A percentile compares a stretch with the other conserved stretches of the same genome.
These are phyloP conservation scores for Alexandromys fortis DNA, from an alignment of 2,113 vertebrate species.

Conservation along the genomic window DNA sequence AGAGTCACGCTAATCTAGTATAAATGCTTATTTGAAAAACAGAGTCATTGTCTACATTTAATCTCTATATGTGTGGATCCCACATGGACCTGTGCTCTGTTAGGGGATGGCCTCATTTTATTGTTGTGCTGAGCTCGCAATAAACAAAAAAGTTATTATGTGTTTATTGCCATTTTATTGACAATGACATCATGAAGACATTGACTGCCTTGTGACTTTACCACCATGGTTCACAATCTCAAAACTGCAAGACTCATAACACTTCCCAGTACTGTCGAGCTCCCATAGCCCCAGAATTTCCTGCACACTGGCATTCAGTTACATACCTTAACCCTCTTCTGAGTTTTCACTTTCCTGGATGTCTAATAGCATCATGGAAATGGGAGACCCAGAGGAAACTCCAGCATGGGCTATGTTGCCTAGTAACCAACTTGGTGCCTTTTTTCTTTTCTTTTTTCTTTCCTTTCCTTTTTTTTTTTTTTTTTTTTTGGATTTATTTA, in stretches of 20 bases:
- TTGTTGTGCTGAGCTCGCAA: neutral
- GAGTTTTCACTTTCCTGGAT: neutral
- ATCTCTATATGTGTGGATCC: neutral
- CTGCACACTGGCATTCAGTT: neutral
- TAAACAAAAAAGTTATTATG: neutral
- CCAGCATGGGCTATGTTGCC: neutral
- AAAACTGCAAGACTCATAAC: neutral
- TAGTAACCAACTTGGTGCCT: neutral
- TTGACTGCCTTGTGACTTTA: neutral
- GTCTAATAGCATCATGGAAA: neutral
- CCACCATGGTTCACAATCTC: neutral
- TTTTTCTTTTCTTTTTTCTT: neutral
- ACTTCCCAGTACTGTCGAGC: neutral
- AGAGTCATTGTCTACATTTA: neutral
- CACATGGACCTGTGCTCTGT: neutral
- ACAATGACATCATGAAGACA: neutral
- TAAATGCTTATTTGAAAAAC: neutral
- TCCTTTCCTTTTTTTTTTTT: too few relatives aligned
- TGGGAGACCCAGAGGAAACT: neutral
- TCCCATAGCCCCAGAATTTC: neutral
- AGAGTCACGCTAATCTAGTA: neutral
- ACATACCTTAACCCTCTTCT: neutral
- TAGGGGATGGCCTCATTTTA: neutral
- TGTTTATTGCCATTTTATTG: neutral
- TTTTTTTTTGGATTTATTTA: neutral